These are phyloP conservation scores for Abrostola tripartita DNA, from an alignment of 2,888 invertebrate genomes.

Conservation along the genomic window DNA sequence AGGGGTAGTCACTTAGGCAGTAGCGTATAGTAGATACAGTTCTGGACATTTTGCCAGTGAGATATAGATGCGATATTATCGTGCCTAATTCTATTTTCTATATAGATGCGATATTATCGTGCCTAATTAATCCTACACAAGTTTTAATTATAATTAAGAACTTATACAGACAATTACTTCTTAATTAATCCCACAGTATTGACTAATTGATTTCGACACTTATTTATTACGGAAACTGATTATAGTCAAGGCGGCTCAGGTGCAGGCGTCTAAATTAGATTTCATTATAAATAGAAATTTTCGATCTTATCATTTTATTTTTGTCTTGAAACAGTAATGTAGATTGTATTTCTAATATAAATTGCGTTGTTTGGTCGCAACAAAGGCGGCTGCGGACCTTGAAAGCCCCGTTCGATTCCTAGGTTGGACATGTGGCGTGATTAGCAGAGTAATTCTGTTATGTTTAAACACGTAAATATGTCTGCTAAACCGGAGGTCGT, in stretches of 20 bases:
- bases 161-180: slow-evolving; percentile 20
- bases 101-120: too few species aligned
- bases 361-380: background rate
- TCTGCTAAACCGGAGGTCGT: too few species aligned
- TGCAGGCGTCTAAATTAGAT: background rate
- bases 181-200: slow-evolving; percentile 20
- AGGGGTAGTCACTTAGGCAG: too few species aligned
- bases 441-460: background rate
- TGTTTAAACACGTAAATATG: background rate
- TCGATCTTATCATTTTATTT: background rate
- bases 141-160: slow-evolving; percentile 2
- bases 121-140: background rate
- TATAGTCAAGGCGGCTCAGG: slow-evolving; percentile 30
- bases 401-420: background rate
- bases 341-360: background rate
- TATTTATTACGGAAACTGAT: slow-evolving; percentile 25
- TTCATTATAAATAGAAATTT: slow-evolving; percentile 26
- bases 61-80: too few species aligned
- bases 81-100: background rate
- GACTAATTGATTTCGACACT: slow-evolving; percentile 33
- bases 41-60: too few species aligned
- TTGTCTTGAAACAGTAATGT: background rate
- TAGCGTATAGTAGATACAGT: too few species aligned
- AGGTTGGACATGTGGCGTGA: background rate
- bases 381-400: background rate